Percentiles rank a stretch among this genome's conserved stretches.
phyloP scores from a whole-genome alignment of 2,888 invertebrate genomes.

The Hirtodrosophila duncani region DNA sequence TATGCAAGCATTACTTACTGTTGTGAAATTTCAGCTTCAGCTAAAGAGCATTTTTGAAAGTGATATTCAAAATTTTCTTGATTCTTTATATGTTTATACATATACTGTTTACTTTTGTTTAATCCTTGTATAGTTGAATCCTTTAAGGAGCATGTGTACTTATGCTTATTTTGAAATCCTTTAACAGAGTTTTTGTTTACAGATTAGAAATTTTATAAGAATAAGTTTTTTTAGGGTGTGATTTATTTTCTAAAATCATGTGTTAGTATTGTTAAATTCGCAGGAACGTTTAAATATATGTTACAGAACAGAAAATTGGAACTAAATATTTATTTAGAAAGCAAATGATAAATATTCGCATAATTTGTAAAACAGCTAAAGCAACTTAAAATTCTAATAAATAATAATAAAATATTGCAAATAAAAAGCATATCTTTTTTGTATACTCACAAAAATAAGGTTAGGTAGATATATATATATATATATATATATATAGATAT shows the following conservation, averaged over 20 bases:
- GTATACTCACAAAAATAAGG: slow-evolving; percentile 72
- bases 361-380: background rate
- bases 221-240: background rate
- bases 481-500: slow-evolving; percentile 45
- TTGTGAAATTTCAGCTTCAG: slow-evolving; percentile 52
- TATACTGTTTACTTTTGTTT: slow-evolving; percentile 2
- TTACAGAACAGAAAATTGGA: too few species aligned
- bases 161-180: slow-evolving; percentile 38
- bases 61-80: slow-evolving; percentile 1
- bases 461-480: slow-evolving; percentile 66
- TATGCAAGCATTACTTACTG: slow-evolving; percentile 55
- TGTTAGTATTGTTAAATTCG: too few species aligned
- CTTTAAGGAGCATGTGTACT: slow-evolving; percentile 12
- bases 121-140: slow-evolving; percentile 26
- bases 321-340: too few species aligned
- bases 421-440: slow-evolving; percentile 57
- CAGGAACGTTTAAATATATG: too few species aligned
- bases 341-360: too few species aligned
- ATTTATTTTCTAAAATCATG: background rate
- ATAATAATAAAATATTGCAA: slow-evolving; percentile 8
- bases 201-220: slow-evolving; percentile 11
- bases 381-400: slow-evolving; percentile 6
- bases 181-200: slow-evolving; percentile 42
- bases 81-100: background rate
- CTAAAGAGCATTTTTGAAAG: slow-evolving; percentile 44